These are phyloP conservation scores for Knipowitschia caucasica DNA, from an alignment of 2,797 vertebrate species.

Conservation along the genomic window DNA sequence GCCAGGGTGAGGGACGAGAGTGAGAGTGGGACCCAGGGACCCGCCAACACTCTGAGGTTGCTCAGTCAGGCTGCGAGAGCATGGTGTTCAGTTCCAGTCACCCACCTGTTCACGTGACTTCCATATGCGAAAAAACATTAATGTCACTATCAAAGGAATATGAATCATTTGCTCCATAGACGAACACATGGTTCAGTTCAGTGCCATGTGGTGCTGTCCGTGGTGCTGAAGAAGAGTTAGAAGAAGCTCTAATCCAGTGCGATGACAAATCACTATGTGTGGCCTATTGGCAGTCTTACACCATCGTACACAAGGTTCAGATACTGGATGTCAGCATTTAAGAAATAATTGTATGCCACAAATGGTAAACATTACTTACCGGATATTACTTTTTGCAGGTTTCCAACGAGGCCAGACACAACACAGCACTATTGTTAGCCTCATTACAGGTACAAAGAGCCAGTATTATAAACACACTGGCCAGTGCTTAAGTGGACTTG, in stretches of 20 bases:
- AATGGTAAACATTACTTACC: background rate
- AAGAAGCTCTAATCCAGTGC: background rate
- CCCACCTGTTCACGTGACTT: conserved; percentile 3
- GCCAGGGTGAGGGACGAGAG: conserved; percentile 40
- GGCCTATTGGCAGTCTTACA: conserved; percentile 39
- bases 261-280: background rate
- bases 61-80: conserved; percentile 40
- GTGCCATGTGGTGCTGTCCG: conserved; percentile 43
- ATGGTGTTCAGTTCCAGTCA: conserved; percentile 9
- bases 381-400: background rate
- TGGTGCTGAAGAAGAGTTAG: conserved; percentile 53
- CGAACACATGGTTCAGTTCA: background rate
- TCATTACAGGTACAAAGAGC: conserved; percentile 14
- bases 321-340: no score
- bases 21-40: conserved; percentile 33
- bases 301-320: no score
- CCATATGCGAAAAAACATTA: background rate
- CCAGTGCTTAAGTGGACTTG: conserved; percentile 21
- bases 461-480: conserved; percentile 15
- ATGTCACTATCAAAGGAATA: no score
- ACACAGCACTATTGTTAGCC: background rate
- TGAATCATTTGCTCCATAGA: background rate
- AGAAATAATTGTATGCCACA: background rate
- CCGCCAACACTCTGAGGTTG: conserved; percentile 53
- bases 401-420: background rate